Evolutionary conservation across 2,113 vertebrate species (phyloP).

Genomic region (Heloderma charlesbogerti): DNA sequence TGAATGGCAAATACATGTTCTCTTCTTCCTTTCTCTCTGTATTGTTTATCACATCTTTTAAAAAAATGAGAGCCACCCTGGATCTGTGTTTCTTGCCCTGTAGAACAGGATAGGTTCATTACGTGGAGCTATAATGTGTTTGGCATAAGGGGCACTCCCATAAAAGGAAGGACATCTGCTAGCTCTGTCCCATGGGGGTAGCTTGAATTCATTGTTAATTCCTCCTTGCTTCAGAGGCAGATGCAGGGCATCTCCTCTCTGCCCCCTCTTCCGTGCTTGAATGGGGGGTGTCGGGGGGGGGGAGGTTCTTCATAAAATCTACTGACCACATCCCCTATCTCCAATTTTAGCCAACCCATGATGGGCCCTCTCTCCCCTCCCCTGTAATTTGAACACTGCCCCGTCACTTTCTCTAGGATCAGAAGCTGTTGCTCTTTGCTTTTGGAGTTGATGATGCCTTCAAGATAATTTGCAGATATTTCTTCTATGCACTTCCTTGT

Average conservation of each 20-base stretch:
- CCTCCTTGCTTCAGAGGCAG: not conserved
- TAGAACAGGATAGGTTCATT: not conserved
- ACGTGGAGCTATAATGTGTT: not conserved
- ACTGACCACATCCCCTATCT: not conserved
- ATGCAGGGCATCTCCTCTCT: not conserved
- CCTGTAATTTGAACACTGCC: not conserved
- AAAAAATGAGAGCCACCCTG: not conserved
- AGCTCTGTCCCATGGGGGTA: not conserved
- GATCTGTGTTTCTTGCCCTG: not conserved
- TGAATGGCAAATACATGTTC: not conserved
- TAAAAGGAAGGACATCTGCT: not conserved
- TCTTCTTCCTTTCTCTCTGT: not conserved
- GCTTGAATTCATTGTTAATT: constrained; percentile 6
- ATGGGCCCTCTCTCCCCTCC: no score
- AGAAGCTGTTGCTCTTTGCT: not conserved
- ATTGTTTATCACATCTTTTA: not conserved
- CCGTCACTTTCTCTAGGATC: not conserved
- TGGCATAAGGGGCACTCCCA: not conserved
- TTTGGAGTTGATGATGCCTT: not conserved
- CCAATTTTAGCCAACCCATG: not conserved
- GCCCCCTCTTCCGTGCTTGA: not conserved
- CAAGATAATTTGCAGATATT: not conserved
- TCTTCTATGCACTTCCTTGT: not conserved
- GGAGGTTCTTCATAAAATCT: not conserved
- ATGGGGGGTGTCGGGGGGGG: no score